These are phyloP conservation scores for Camptogramma bilineatum DNA, from an alignment of 2,888 invertebrate species.

Conservation along the genomic window DNA sequence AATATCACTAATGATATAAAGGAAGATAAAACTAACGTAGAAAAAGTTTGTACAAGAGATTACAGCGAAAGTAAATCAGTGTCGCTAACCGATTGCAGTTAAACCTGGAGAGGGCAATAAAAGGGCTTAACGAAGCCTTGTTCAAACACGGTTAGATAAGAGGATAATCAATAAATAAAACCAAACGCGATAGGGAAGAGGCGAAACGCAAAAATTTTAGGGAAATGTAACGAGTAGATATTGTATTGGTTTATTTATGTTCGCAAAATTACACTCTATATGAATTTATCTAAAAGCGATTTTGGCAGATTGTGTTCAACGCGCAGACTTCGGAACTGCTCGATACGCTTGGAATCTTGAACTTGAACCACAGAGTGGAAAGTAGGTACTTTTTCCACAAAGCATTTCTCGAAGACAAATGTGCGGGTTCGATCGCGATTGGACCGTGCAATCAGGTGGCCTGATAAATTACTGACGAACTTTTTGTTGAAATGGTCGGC, in stretches of 20 bases:
- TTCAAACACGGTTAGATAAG: slow-evolving; percentile 69
- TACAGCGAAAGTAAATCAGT: slow-evolving; percentile 54
- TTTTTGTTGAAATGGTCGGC: slow-evolving; percentile 40
- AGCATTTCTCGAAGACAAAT: slow-evolving; percentile 56
- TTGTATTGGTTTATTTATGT: slow-evolving; percentile 24
- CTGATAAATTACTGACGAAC: slow-evolving; percentile 46
- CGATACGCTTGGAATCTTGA: slow-evolving; percentile 78
- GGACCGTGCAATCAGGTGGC: slow-evolving; percentile 37
- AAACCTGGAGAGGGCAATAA: slow-evolving; percentile 62
- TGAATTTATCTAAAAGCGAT: slow-evolving; percentile 41
- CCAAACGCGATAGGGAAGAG: slow-evolving; percentile 40
- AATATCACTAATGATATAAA: not conserved
- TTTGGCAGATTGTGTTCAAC: slow-evolving; percentile 49
- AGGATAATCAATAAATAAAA: slow-evolving; percentile 65
- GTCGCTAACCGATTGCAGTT: slow-evolving; percentile 52
- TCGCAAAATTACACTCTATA: slow-evolving; percentile 26
- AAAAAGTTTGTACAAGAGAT: not conserved
- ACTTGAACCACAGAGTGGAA: slow-evolving; percentile 73
- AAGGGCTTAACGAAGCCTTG: slow-evolving; percentile 64
- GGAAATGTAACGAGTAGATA: slow-evolving; percentile 16
- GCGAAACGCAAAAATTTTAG: slow-evolving; percentile 19
- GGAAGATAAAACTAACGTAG: not conserved
- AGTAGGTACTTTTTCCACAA: slow-evolving; percentile 50
- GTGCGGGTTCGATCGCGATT: slow-evolving; percentile 44
- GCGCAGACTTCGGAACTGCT: slow-evolving; percentile 72